Evolutionary conservation across 2,888 invertebrate genomes (phyloP), one percentile per base, ranked within the genome.

Genomic region (Gibbula magus): DNA sequence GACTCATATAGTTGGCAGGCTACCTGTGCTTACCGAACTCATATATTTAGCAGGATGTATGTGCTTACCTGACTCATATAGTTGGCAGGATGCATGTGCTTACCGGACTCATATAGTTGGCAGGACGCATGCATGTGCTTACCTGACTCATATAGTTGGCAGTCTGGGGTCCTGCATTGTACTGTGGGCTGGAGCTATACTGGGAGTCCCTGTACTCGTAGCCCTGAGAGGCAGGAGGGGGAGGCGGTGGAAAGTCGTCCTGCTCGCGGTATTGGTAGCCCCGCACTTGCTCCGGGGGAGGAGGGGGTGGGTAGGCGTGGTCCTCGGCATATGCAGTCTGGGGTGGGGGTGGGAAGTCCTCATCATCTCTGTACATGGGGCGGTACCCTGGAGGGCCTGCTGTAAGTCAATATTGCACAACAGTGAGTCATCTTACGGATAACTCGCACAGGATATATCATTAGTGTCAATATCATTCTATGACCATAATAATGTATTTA

Each of bases 221-320:
- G 51, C 74, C 52, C 22, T 84, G 84, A 7, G 84, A 79, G 51
- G 85, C 83, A 0, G 85, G 88, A 10, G 88, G 88, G 5, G 90
- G 90, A 5, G 90, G 90, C 7, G 89, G 90, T 61, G 88, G 87
- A 66, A 87, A 86, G 35, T 88, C 88, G 45, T 89, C 89, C 20
- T 81, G 81, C 32, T 86, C 86, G 78, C 84, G 85, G 75, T 86
- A 86, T 5, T 84, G 85, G 70, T 87, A 86, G 16, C 85, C 86
- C 18, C 81, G 83, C 8, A 83, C 78, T 16, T 86, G 85, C 29
- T 88, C 88, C 16, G 87, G 87, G 3, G 88, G 88, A 2, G 88
- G 88, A 4, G 88, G 88, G 56, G 79, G 81, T 35, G 39, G 75
- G 32, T 35, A 61, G 25, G 45, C 56, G 20, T 53, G 56, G 8